Percentiles rank a stretch among this genome's conserved stretches.
Conservation (phyloP, 30 jellyfish, hydroid and myxozoan genomes). For the Chrysaora quinquecirrha region DNA sequence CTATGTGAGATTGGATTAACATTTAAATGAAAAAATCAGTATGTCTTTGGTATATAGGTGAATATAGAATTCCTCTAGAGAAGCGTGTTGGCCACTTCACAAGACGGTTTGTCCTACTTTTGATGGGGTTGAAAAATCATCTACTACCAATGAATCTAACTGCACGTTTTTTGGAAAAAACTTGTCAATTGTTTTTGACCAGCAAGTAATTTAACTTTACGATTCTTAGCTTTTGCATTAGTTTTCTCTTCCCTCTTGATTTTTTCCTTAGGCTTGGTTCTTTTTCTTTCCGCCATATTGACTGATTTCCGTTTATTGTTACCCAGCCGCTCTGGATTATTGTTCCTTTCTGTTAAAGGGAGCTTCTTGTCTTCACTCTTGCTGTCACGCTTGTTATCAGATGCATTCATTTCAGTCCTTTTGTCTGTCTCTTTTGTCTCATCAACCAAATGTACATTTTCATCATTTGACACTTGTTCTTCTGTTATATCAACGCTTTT, state of each 20-base stretch:
- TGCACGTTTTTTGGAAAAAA: not conserved
- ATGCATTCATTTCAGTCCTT: not conserved
- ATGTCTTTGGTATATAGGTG: too few relatives aligned
- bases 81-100: too few relatives aligned
- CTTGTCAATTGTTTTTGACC: not conserved
- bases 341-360: not conserved
- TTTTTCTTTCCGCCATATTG: too few relatives aligned
- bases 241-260: not conserved
- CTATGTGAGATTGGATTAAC: too few relatives aligned
- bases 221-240: not conserved
- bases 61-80: too few relatives aligned
- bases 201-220: not conserved
- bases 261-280: too few relatives aligned
- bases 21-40: too few relatives aligned
- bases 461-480: not conserved
- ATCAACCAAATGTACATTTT: not conserved
- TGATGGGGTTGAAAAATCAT: too few relatives aligned
- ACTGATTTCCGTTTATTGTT: too few relatives aligned
- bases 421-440: not conserved
- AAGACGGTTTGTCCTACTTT: too few relatives aligned
- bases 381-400: not conserved
- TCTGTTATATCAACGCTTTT: not conserved
- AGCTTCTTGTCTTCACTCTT: not conserved
- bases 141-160: too few relatives aligned
- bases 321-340: not conserved